These are phyloP conservation scores for Catharus bicknelli DNA, from an alignment of 2,113 vertebrate genomes.

Conservation along the genomic window DNA sequence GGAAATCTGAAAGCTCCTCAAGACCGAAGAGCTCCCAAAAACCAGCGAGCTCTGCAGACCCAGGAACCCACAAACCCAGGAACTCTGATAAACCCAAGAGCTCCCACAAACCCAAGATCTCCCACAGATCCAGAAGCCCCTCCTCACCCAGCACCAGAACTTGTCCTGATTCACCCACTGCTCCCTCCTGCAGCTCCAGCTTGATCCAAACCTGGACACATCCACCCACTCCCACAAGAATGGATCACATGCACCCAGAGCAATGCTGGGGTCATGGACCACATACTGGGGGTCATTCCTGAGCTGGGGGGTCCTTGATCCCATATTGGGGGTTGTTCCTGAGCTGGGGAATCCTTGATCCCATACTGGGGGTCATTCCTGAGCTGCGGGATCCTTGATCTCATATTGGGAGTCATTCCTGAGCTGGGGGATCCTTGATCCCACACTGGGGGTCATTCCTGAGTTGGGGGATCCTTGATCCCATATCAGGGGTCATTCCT, in stretches of 20 bases:
- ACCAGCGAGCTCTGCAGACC: neutral
- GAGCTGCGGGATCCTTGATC: neutral
- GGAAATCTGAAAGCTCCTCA: neutral
- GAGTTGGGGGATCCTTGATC: neutral
- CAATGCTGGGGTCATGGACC: accelerated
- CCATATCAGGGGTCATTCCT: accelerated
- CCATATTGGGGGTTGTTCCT: accelerated
- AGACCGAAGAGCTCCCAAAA: neutral
- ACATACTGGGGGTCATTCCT: accelerated
- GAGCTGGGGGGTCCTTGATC: neutral
- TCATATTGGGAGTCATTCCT: accelerated
- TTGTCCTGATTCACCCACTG: neutral
- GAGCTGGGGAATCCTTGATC: neutral
- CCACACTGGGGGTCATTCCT: neutral
- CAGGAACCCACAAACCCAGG: neutral
- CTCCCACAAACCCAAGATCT: neutral
- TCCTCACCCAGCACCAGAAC: neutral
- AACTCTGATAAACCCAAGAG: neutral
- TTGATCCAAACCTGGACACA: accelerated
- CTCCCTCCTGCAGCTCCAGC: neutral
- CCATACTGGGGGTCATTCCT: neutral
- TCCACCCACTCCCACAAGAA: neutral
- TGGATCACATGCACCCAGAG: neutral
- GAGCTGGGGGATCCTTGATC: neutral
- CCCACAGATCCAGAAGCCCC: neutral